These are phyloP conservation scores for Micrastur ruficollis DNA, from an alignment of 2,797 vertebrate species.

Conservation along the genomic window DNA sequence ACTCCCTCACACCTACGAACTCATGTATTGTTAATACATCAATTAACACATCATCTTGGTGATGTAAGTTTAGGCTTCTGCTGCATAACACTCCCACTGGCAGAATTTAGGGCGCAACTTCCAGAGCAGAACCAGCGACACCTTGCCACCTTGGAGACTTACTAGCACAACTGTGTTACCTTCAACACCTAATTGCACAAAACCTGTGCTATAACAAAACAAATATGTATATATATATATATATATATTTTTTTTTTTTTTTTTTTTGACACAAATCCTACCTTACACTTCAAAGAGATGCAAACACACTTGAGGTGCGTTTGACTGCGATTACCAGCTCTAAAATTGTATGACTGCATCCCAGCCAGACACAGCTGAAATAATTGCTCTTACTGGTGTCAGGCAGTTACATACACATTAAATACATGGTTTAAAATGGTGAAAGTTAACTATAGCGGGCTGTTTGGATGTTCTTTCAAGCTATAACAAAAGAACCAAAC, in stretches of 20 bases:
- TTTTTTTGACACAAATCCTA: background rate
- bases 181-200: background rate
- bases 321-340: background rate
- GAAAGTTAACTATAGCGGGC: background rate
- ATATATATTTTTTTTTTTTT: background rate
- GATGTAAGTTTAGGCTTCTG: background rate
- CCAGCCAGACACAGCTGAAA: background rate
- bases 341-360: background rate
- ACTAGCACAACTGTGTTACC: background rate
- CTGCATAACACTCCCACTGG: background rate
- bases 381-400: background rate
- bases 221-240: background rate
- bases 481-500: background rate
- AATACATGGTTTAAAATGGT: background rate
- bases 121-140: background rate
- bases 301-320: background rate
- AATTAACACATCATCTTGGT: background rate
- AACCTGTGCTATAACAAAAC: background rate
- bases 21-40: rapidly evolving
- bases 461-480: background rate
- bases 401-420: rapidly evolving
- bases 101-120: background rate
- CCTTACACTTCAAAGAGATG: background rate
- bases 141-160: rapidly evolving
- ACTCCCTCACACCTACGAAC: background rate